These are phyloP conservation scores for Neomicropteryx cornuta DNA, from an alignment of 1,140 invertebrate species.

Conservation along the genomic window DNA sequence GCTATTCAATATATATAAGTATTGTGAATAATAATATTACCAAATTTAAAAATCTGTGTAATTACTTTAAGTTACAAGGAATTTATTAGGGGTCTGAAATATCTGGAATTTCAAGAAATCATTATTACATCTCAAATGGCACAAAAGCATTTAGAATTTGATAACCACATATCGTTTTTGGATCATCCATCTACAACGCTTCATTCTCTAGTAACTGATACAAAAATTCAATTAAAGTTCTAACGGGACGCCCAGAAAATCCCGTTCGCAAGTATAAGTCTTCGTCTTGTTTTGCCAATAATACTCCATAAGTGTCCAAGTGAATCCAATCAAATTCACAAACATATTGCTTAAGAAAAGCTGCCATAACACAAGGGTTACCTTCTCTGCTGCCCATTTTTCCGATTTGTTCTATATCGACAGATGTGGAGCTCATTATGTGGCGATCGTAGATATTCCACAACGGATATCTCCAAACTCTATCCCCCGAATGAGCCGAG, in stretches of 20 bases:
- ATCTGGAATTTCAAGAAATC: too few relatives aligned
- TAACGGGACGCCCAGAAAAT: constrained; percentile 71
- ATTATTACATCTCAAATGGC: too few relatives aligned
- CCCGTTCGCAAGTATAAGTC: constrained; percentile 65
- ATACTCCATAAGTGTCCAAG: constrained; percentile 78
- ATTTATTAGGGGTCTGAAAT: too few relatives aligned
- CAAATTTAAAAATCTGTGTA: too few relatives aligned
- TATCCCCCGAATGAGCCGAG: constrained; percentile 65
- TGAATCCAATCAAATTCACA: constrained; percentile 73
- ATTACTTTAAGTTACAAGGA: too few relatives aligned
- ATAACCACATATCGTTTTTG: too few relatives aligned
- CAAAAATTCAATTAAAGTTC: constrained; percentile 72
- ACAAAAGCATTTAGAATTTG: too few relatives aligned
- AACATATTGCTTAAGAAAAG: constrained; percentile 80
- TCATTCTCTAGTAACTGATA: too few relatives aligned
- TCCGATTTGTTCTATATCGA: constrained; percentile 77
- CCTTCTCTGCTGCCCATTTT: constrained; percentile 51
- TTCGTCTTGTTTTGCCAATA: constrained; percentile 55
- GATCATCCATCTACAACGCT: too few relatives aligned
- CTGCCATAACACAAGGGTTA: constrained; percentile 78
- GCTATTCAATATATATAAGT: too few relatives aligned
- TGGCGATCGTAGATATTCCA: constrained; percentile 69
- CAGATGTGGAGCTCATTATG: constrained; percentile 46
- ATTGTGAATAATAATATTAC: too few relatives aligned
- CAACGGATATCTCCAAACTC: constrained; percentile 82